These are phyloP conservation scores for Erpornis zantholeuca DNA, from an alignment of 2,113 vertebrate genomes.

Conservation along the genomic window DNA sequence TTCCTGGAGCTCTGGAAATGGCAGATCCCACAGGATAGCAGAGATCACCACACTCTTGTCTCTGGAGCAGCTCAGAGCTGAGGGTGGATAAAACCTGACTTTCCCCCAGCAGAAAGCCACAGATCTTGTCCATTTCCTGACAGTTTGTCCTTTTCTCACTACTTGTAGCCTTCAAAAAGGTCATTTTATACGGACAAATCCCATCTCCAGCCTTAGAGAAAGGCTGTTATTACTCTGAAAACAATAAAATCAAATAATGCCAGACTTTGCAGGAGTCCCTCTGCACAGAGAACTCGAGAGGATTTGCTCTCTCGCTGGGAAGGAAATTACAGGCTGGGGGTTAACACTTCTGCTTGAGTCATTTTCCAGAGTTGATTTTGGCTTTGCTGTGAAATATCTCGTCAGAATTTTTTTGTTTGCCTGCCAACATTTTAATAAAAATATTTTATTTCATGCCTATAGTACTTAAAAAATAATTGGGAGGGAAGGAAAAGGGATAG, in stretches of 20 bases:
- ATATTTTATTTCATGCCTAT: not conserved
- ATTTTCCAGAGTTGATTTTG: conserved; percentile 17
- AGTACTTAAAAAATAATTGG: conserved; percentile 5
- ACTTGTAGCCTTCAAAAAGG: conserved; percentile 21
- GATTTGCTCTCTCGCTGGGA: conserved; percentile 49
- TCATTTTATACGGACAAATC: conserved; percentile 42
- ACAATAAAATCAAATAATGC: conserved; percentile 30
- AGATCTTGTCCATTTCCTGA: not conserved
- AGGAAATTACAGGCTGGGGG: conserved; percentile 25
- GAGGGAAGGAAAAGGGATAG: not conserved
- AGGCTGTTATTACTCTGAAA: conserved; percentile 36
- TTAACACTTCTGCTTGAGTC: conserved; percentile 10
- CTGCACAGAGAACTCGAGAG: conserved; percentile 17
- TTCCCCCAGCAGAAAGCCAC: not conserved
- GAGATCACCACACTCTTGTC: not conserved
- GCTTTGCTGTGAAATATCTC: not conserved
- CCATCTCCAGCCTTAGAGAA: not conserved
- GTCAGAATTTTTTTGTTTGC: not conserved
- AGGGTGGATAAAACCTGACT: not conserved
- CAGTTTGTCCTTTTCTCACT: not conserved
- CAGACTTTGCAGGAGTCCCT: not conserved
- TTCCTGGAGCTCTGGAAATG: not conserved
- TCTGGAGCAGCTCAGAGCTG: not conserved
- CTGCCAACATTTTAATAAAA: conserved; percentile 41
- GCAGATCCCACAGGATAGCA: not conserved